These are phyloP conservation scores for Allygus modestus DNA, from an alignment of 2,888 invertebrate genomes.

Conservation along the genomic window DNA sequence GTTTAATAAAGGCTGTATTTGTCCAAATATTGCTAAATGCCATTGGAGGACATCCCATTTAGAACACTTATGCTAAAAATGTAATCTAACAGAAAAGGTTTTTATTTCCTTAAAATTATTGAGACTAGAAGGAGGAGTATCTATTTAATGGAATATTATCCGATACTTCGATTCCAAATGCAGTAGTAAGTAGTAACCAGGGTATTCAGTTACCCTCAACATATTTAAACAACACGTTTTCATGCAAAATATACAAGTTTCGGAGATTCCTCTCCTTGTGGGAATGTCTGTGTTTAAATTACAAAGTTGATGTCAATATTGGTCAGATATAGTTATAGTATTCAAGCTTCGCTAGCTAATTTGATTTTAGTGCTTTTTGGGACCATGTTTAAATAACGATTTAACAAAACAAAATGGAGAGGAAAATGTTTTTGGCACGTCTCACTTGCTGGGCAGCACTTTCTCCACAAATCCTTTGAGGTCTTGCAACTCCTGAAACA, in stretches of 20 bases:
- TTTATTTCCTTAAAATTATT: constrained; percentile 25
- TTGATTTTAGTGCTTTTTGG: constrained; percentile 52
- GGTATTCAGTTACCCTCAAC: neutral
- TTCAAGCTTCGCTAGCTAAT: constrained; percentile 7
- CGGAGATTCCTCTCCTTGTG: constrained; percentile 1
- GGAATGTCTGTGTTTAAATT: constrained; percentile 30
- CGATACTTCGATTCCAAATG: constrained; percentile 30
- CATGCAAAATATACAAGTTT: constrained; percentile 21
- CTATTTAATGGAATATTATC: constrained; percentile 9
- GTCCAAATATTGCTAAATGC: constrained; percentile 37
- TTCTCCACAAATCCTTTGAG: constrained; percentile 78
- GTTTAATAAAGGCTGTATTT: constrained; percentile 51
- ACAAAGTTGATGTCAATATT: neutral
- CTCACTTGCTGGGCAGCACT: constrained; percentile 69
- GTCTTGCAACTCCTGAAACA: constrained; percentile 81
- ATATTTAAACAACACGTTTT: neutral
- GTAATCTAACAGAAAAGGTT: constrained; percentile 35
- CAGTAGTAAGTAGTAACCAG: neutral
- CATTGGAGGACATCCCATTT: constrained; percentile 17
- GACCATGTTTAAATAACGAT: constrained; percentile 14
- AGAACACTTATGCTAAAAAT: constrained; percentile 37
- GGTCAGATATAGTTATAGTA: neutral
- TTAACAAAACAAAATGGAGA: constrained; percentile 30
- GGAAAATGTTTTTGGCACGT: constrained; percentile 38
- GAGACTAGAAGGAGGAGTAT: constrained; percentile 46